Percentiles rank a stretch among this genome's conserved stretches.
These are phyloP conservation scores for Cathartes aura DNA, from an alignment of 2,113 vertebrate species.

Conservation along the genomic window DNA sequence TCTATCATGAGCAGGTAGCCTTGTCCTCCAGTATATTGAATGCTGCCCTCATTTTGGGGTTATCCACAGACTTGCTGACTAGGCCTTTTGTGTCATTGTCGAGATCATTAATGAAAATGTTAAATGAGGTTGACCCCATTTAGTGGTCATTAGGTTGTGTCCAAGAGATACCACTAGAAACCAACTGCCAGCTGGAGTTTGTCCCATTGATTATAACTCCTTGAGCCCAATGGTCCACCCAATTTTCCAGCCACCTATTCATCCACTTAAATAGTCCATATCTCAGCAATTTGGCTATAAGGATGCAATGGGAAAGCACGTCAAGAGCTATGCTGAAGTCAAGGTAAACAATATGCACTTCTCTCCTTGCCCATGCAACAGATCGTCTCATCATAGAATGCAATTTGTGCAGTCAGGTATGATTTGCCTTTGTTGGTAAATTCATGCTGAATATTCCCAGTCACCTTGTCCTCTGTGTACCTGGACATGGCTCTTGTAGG, in stretches of 20 bases:
- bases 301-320: not conserved
- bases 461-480: not conserved
- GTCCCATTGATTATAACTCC: not conserved
- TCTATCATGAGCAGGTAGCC: not conserved
- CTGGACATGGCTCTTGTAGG: not conserved
- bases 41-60: not conserved
- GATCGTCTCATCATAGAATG: not conserved
- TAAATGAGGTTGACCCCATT: not conserved
- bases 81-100: not conserved
- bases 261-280: not conserved
- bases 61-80: not conserved
- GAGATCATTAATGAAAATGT: not conserved
- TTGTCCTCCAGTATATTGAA: not conserved
- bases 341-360: not conserved
- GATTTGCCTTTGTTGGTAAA: not conserved
- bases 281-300: not conserved
- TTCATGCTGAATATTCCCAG: not conserved
- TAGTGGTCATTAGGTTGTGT: not conserved
- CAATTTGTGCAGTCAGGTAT: not conserved
- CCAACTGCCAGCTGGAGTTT: not conserved
- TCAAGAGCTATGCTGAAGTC: not conserved
- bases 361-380: rapidly evolving
- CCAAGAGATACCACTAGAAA: not conserved
- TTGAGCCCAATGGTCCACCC: not conserved
- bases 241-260: not conserved